Base-by-base conservation (phyloP, 1,140 invertebrate genomes). In the Zaprionus camerounensis region DNA sequence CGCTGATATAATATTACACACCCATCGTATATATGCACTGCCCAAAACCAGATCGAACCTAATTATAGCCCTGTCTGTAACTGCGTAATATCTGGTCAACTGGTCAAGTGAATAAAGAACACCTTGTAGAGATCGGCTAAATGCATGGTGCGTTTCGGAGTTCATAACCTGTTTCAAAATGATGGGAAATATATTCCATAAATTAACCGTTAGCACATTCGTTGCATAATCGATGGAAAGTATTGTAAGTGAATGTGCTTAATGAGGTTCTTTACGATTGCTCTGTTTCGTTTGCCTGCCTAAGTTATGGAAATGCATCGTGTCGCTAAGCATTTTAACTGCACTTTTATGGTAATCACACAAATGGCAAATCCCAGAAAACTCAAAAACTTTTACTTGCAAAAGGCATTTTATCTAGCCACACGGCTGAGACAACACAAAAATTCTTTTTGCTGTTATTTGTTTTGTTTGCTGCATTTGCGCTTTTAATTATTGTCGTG, bases 401-500 rank as follows among this genome's bases (percentile, higher is more conserved):
- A 68, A 68, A 68, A 65, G 59, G 53, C 22, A 64, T 68, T 72
- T 81, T 87, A 87, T 87, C 81, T 81, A 68, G 71, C 46, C 70
- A 87, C 80, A 62, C 83, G 67, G 80, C 84, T 83, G 80, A 71
- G 76, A 62, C 65, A 83, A 80, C 74, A 87, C 64, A 88, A 57
- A 74, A 81, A 64, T 82, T 78, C n/a, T 57, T 36, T 58, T 38
- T 41, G 17, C 41, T 38, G n/a, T 44, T 61, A 41, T 56, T 78
- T 75, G 61, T 61, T 62, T 53, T 70, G 68, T 81, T 76, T 81
- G 57, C 41, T 85, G 73, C 75, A 78, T 75, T 81, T 75, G 53
- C 63, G 56, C 57, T 56, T 62, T 73, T 51, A 80, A 84, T 87
- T 83, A 83, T 81, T 71, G 83, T 63, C 80, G 64, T 75, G 71